These are phyloP conservation scores for Excalfactoria chinensis DNA, from an alignment of 2,113 vertebrate species.

Conservation along the genomic window DNA sequence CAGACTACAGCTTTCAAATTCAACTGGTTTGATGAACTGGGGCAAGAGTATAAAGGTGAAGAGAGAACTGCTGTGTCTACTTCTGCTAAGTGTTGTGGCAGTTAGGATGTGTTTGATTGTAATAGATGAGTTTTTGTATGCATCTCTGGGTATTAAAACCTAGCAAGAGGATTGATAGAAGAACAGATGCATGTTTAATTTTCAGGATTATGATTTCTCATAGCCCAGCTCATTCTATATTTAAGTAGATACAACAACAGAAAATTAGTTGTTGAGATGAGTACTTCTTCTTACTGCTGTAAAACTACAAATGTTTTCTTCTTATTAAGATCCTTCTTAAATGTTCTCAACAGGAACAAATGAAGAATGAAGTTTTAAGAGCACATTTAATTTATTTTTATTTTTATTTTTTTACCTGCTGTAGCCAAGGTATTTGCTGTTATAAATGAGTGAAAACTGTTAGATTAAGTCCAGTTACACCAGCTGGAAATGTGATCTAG, in stretches of 20 bases:
- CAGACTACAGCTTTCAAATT: background rate
- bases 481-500: background rate
- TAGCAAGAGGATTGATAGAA: background rate
- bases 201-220: conserved; percentile 2
- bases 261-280: background rate
- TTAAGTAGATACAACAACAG: background rate
- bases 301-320: background rate
- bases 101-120: background rate
- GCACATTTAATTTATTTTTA: background rate
- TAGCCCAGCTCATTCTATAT: background rate
- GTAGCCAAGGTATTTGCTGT: background rate
- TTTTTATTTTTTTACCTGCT: background rate
- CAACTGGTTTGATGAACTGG: background rate
- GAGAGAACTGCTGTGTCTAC: background rate
- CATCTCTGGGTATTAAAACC: background rate
- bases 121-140: background rate
- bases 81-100: background rate
- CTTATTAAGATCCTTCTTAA: background rate
- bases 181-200: background rate
- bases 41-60: background rate
- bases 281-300: background rate
- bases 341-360: rapidly evolving
- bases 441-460: background rate
- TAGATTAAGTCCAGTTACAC: background rate
- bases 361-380: background rate